A percentile compares a stretch with the other conserved stretches of the same genome.
phyloP scores from a whole-genome alignment of 1,140 invertebrate species.

The Drosophila ananassae region DNA sequence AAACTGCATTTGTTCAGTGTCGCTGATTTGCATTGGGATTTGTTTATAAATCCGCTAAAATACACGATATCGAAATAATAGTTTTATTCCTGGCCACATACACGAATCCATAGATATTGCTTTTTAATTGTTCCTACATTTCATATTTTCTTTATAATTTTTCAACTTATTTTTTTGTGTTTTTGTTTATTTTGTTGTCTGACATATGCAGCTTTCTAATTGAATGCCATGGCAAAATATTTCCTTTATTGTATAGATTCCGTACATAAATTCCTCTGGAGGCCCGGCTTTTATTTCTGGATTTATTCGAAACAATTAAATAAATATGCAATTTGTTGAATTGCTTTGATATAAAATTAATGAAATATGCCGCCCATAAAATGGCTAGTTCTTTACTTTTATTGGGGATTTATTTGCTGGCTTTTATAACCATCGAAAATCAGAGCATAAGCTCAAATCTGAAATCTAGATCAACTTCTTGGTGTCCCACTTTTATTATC shows the following conservation, averaged over 20 bases:
- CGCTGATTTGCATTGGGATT: slow-evolving; percentile 74
- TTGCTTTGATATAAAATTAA: slow-evolving; percentile 32
- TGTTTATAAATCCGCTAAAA: slow-evolving; percentile 76
- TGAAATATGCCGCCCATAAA: slow-evolving; percentile 9
- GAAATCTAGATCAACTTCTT: slow-evolving; percentile 32
- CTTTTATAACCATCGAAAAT: slow-evolving; percentile 35
- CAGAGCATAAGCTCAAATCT: slow-evolving; percentile 12
- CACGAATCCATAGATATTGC: slow-evolving; percentile 56
- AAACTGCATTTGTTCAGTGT: slow-evolving; percentile 59
- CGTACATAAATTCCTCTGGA: not conserved
- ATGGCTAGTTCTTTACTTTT: slow-evolving; percentile 3
- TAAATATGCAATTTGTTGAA: slow-evolving; percentile 45
- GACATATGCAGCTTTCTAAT: slow-evolving; percentile 49
- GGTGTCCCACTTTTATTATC: slow-evolving; percentile 40
- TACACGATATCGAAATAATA: slow-evolving; percentile 63
- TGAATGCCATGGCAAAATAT: slow-evolving; percentile 35
- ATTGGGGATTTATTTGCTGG: slow-evolving; percentile 2
- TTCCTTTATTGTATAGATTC: slow-evolving; percentile 15
- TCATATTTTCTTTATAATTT: slow-evolving; percentile 42
- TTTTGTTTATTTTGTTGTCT: not conserved
- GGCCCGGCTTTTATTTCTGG: slow-evolving; percentile 6
- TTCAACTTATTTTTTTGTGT: not conserved
- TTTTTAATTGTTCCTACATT: slow-evolving; percentile 65
- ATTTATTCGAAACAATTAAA: slow-evolving; percentile 57
- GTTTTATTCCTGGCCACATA: slow-evolving; percentile 24